Conservation (phyloP, 2,113 vertebrate genomes). For the Heloderma charlesbogerti region DNA sequence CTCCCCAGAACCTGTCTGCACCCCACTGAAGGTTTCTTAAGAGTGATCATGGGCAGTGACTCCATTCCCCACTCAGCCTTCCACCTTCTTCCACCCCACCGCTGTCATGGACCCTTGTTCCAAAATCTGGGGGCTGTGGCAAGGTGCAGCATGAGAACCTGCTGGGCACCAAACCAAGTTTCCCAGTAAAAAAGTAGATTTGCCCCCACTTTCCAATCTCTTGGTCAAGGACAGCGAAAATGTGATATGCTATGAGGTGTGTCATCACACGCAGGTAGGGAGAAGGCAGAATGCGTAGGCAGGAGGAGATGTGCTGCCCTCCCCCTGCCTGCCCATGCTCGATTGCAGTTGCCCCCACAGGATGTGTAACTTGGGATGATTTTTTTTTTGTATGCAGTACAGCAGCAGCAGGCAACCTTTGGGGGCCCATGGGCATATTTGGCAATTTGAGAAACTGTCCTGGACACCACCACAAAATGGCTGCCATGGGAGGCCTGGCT, state of each 20-base stretch:
- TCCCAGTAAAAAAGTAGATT: not conserved
- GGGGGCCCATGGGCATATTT: too few species aligned
- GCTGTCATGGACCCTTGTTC: not conserved
- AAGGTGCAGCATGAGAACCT: too few species aligned
- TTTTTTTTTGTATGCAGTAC: not conserved
- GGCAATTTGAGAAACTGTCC: too few species aligned
- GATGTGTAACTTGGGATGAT: not conserved
- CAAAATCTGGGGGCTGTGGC: too few species aligned
- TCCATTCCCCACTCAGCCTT: not conserved
- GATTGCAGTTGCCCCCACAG: not conserved
- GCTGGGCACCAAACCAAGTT: not conserved
- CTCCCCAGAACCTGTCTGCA: too few species aligned
- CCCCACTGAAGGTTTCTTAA: too few species aligned
- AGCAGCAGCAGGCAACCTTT: too few species aligned
- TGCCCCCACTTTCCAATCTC: not conserved
- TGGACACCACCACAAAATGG: too few species aligned
- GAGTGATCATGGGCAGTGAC: too few species aligned
- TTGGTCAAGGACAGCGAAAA: not conserved
- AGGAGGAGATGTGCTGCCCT: not conserved
- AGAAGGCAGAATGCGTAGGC: not conserved
- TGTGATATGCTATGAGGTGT: not conserved
- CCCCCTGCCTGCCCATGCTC: not conserved
- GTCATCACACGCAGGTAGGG: not conserved
- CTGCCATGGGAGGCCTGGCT: too few species aligned
- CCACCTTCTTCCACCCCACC: not conserved